These are phyloP conservation scores for Stigmatopora nigra DNA, from an alignment of 2,113 vertebrate species.

Conservation along the genomic window DNA sequence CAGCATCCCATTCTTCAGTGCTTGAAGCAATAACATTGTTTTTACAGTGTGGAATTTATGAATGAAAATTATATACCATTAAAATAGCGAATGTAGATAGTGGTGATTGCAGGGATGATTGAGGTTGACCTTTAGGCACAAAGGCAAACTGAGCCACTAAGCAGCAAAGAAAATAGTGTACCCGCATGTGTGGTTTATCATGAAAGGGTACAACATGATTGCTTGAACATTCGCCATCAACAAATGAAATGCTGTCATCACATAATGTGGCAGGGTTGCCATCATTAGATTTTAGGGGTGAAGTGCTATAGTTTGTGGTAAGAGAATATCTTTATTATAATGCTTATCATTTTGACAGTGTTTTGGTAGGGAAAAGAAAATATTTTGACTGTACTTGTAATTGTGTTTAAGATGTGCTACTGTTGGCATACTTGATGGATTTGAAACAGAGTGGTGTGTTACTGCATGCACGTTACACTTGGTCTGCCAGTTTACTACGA, in stretches of 20 bases:
- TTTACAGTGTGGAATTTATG: slow-evolving; percentile 51
- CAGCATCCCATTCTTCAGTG: slow-evolving; percentile 29
- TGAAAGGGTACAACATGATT: slow-evolving; percentile 1
- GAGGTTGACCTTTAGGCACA: slow-evolving; percentile 13
- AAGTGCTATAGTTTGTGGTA: slow-evolving; percentile 25
- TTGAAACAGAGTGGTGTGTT: slow-evolving; percentile 22
- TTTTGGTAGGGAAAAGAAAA: slow-evolving; percentile 7
- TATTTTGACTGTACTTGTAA: slow-evolving; percentile 20
- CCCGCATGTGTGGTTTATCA: slow-evolving; percentile 1
- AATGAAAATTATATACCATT: slow-evolving; percentile 42
- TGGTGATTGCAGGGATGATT: slow-evolving; percentile 38
- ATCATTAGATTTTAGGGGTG: background rate
- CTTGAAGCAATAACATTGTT: slow-evolving; percentile 64
- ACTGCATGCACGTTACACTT: slow-evolving; percentile 21
- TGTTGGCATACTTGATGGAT: slow-evolving; percentile 24
- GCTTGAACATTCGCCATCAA: slow-evolving; percentile 39
- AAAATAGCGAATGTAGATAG: slow-evolving; percentile 12
- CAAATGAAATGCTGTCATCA: slow-evolving; percentile 26
- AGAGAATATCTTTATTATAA: slow-evolving; percentile 26
- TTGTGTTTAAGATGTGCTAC: slow-evolving; percentile 19
- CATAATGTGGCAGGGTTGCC: slow-evolving; percentile 17
- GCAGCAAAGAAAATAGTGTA: background rate
- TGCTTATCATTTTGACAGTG: slow-evolving; percentile 21
- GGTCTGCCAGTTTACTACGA: slow-evolving; percentile 38
- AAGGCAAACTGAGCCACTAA: slow-evolving; percentile 37